Percentiles rank a stretch among this genome's conserved stretches.
These are phyloP conservation scores for Clarias magur DNA, from an alignment of 2,113 vertebrate genomes.

Conservation along the genomic window DNA sequence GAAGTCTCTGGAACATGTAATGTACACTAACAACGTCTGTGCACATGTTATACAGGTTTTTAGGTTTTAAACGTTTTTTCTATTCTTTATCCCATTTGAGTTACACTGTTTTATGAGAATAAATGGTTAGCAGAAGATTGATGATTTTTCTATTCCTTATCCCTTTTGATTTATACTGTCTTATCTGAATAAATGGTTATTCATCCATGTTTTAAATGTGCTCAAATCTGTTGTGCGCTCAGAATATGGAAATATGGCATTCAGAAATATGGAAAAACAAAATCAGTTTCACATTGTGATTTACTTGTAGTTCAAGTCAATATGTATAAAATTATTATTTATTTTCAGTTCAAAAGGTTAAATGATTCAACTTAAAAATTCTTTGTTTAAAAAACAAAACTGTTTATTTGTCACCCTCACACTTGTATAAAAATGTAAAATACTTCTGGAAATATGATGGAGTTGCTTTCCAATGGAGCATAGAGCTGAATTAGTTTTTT, in stretches of 20 bases:
- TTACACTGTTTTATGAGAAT: background rate
- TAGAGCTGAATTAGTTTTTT: background rate
- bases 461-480: background rate
- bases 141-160: background rate
- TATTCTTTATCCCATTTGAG: background rate
- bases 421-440: background rate
- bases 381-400: background rate
- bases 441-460: background rate
- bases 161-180: background rate
- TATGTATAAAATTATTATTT: background rate
- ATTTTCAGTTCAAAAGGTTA: background rate
- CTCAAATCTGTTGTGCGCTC: background rate
- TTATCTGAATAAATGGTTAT: background rate
- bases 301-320: background rate
- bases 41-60: background rate
- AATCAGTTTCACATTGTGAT: background rate
- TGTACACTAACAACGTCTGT: conserved; percentile 75
- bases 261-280: background rate
- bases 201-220: background rate
- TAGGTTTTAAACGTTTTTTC: background rate
- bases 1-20: conserved; percentile 78
- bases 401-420: too few species aligned
- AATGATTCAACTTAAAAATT: background rate
- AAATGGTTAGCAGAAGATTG: background rate
- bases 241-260: background rate